Conservation (phyloP, 1,140 invertebrate genomes). For the Drosophila santomea region DNA sequence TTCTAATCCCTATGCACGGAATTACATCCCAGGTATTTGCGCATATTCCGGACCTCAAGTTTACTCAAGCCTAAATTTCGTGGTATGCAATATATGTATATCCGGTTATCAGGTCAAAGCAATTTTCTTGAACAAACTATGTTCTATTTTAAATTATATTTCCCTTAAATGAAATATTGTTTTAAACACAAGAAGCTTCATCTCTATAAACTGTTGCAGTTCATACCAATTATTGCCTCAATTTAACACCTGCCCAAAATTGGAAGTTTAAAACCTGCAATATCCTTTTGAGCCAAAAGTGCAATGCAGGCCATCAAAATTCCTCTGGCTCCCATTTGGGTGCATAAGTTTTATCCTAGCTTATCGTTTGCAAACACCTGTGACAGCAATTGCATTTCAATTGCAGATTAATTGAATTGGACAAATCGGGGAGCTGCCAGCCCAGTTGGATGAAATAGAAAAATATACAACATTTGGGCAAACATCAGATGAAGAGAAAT, state of each 20-base stretch:
- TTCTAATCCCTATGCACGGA: neutral
- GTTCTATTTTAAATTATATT: neutral
- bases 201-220: too few species aligned
- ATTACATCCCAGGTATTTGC: neutral
- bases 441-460: slow-evolving; percentile 1
- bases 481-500: slow-evolving; percentile 44
- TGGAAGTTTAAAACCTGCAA: neutral
- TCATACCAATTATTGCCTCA: slow-evolving; percentile 7
- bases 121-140: neutral
- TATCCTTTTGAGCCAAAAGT: slow-evolving; percentile 10
- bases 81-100: neutral
- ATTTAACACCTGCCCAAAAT: neutral
- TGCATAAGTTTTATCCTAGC: slow-evolving; percentile 1
- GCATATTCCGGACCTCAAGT: neutral
- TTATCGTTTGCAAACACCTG: slow-evolving; percentile 57
- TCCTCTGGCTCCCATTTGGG: neutral
- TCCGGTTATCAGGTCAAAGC: neutral
- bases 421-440: slow-evolving; percentile 23
- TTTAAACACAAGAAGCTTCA: too few species aligned
- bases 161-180: too few species aligned
- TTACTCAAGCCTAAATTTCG: neutral
- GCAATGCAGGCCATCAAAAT: neutral
- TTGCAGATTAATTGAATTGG: slow-evolving; percentile 57
- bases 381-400: slow-evolving; percentile 54
- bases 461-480: slow-evolving; percentile 58